These are phyloP conservation scores for Egretta garzetta DNA, from an alignment of 2,113 vertebrate species.

Conservation along the genomic window DNA sequence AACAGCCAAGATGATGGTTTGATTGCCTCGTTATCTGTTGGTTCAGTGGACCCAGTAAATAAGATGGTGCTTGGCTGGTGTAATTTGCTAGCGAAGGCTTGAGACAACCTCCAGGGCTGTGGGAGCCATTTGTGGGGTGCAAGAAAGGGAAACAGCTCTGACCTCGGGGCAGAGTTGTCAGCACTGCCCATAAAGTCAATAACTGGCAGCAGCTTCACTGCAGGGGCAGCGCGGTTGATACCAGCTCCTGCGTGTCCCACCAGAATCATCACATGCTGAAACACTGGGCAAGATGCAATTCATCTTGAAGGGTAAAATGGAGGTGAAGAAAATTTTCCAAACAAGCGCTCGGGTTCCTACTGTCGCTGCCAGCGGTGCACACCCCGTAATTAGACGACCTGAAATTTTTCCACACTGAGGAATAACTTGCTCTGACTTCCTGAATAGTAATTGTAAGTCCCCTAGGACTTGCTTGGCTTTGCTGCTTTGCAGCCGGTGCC, in stretches of 20 bases:
- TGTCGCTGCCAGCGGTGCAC: fast-evolving
- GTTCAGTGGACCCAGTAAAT: fast-evolving
- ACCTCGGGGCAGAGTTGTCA: background rate
- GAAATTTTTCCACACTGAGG: background rate
- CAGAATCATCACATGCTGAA: background rate
- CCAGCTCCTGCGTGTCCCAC: background rate
- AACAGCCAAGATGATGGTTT: background rate
- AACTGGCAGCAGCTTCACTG: background rate
- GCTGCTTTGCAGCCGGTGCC: background rate
- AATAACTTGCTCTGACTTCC: background rate
- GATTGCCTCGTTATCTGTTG: background rate
- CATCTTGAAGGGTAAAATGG: background rate
- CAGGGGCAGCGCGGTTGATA: background rate
- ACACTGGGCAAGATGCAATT: background rate
- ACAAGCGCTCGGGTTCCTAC: background rate
- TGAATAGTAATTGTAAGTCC: background rate
- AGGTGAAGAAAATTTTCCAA: background rate
- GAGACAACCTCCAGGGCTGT: fast-evolving
- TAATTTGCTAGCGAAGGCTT: fast-evolving
- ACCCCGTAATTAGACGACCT: background rate
- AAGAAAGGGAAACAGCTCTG: background rate
- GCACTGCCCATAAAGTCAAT: background rate
- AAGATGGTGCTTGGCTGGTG: background rate
- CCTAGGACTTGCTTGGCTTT: background rate
- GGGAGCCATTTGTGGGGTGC: background rate